Evolutionary conservation across 2,797 vertebrate species (phyloP).

Genomic region (Oreonectes daqikongensis): DNA sequence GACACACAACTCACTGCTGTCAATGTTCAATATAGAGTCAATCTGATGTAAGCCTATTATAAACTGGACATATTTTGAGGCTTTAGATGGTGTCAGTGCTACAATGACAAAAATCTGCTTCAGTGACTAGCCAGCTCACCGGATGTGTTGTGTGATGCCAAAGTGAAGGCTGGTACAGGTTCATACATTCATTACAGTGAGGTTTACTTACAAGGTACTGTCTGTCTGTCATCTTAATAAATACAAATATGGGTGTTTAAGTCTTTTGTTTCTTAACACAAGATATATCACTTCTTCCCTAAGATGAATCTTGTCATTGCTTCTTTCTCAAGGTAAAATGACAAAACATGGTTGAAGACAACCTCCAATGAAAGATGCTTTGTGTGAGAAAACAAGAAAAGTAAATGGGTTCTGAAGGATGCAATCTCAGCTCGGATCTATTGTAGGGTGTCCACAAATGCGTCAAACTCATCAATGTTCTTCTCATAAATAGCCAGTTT

Average conservation of each 20-base stretch:
- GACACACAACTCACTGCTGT: slow-evolving; percentile 26
- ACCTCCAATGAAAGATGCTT: background rate
- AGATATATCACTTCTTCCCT: background rate
- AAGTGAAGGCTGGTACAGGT: slow-evolving; percentile 43
- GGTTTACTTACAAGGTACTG: slow-evolving; percentile 22
- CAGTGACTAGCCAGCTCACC: slow-evolving; percentile 8
- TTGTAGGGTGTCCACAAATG: slow-evolving; percentile 97
- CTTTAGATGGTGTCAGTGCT: slow-evolving; percentile 24
- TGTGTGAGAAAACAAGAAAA: background rate
- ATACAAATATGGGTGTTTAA: slow-evolving; percentile 13
- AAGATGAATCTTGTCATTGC: background rate
- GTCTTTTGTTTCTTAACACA: slow-evolving; percentile 1
- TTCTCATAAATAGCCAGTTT: slow-evolving; percentile 96
- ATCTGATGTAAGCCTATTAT: slow-evolving; percentile 12
- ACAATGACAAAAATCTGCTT: slow-evolving; percentile 16
- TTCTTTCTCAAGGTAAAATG: slow-evolving; percentile 1
- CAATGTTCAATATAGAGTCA: slow-evolving; percentile 30
- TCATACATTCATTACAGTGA: slow-evolving; percentile 52
- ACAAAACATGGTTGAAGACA: slow-evolving; percentile 23
- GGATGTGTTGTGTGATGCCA: slow-evolving; percentile 30
- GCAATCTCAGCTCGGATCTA: slow-evolving; percentile 67
- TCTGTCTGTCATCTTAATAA: slow-evolving; percentile 27
- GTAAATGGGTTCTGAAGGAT: slow-evolving; percentile 16
- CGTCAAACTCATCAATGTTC: slow-evolving; percentile 97
- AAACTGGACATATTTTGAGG: slow-evolving; percentile 1